These are phyloP conservation scores for Hirtodrosophila duncani DNA, from an alignment of 2,888 invertebrate species.

Conservation along the genomic window DNA sequence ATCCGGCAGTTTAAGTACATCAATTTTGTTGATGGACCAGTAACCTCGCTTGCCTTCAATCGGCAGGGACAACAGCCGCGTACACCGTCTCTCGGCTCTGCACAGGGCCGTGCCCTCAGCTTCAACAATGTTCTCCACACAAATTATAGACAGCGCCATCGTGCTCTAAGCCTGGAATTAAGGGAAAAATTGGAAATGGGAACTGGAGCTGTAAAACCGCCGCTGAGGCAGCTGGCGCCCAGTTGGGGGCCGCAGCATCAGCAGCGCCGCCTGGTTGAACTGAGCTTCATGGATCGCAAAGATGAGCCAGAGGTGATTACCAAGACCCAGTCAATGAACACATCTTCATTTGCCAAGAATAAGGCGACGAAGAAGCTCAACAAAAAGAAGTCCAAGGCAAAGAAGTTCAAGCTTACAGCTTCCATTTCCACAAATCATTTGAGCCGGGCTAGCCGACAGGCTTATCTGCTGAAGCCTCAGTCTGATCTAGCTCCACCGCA, in stretches of 20 bases:
- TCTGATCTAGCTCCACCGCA: too few relatives aligned
- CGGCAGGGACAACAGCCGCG: conserved; percentile 11
- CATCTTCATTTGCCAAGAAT: too few relatives aligned
- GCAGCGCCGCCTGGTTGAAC: too few relatives aligned
- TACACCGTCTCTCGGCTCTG: too few relatives aligned
- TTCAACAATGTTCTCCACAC: conserved; percentile 38
- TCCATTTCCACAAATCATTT: conserved; percentile 2
- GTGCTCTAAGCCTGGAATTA: conserved; percentile 1
- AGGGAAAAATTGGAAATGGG: neutral
- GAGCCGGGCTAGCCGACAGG: conserved; percentile 19
- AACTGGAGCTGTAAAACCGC: conserved; percentile 26
- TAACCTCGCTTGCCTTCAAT: conserved; percentile 28
- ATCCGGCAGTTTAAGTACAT: conserved; percentile 37
- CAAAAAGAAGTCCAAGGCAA: neutral
- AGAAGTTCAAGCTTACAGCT: neutral
- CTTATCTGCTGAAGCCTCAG: too few relatives aligned
- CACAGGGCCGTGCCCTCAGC: conserved; percentile 15
- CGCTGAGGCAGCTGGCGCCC: conserved; percentile 35
- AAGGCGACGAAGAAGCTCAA: neutral
- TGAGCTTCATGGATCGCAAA: too few relatives aligned
- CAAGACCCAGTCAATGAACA: too few relatives aligned
- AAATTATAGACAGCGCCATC: conserved; percentile 40
- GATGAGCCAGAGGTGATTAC: too few relatives aligned
- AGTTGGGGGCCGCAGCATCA: conserved; percentile 32
- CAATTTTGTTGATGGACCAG: conserved; percentile 54